Percentiles rank a stretch among this genome's conserved stretches.
phyloP scores from a whole-genome alignment of 2,113 vertebrate species.

The Pluvianellus socialis region DNA sequence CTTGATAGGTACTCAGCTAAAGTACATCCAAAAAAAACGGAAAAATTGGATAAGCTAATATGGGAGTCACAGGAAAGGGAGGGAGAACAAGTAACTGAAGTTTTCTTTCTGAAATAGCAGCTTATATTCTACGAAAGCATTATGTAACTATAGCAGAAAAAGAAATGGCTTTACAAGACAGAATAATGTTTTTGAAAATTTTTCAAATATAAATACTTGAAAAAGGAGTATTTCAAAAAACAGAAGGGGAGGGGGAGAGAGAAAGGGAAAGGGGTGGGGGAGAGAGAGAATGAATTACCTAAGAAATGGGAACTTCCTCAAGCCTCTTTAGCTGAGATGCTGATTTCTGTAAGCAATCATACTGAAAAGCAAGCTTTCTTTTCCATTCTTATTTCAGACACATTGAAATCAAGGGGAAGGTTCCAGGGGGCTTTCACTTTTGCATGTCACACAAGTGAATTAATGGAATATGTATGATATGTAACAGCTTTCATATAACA shows the following conservation, averaged over 20 bases:
- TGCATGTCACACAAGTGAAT: neutral
- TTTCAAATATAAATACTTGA: neutral
- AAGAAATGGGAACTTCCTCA: neutral
- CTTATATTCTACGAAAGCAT: neutral
- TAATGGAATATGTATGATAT: neutral
- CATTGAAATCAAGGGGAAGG: neutral
- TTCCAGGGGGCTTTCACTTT: neutral
- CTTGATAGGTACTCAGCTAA: neutral
- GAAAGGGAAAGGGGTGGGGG: neutral
- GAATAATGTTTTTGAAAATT: neutral
- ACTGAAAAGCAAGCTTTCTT: neutral
- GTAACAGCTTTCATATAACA: neutral
- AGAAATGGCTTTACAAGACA: neutral
- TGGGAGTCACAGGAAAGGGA: neutral
- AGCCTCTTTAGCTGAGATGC: neutral
- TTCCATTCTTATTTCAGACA: neutral
- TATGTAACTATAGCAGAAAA: neutral
- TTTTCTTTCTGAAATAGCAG: neutral
- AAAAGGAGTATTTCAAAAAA: neutral
- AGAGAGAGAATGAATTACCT: neutral
- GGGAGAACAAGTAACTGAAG: neutral
- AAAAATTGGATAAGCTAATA: neutral
- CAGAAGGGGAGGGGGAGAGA: fast-evolving
- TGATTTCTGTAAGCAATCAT: neutral
- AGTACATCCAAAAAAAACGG: fast-evolving